phyloP scores from a whole-genome alignment of 2,113 vertebrate genomes.

The Xenotilapia caudafasciata region DNA sequence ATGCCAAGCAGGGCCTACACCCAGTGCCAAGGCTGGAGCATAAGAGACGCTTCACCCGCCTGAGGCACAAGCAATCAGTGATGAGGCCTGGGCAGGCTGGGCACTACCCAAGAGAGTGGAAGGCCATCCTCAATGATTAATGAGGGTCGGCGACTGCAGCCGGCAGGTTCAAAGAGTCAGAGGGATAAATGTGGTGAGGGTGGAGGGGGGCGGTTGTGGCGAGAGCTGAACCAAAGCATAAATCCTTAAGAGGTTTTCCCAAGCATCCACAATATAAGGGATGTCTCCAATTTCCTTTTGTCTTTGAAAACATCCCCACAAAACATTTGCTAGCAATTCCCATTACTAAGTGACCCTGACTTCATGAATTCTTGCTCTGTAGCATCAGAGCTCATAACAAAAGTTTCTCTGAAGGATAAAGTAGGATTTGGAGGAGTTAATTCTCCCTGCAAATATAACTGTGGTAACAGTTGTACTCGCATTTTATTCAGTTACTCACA shows the following conservation, averaged over 20 bases:
- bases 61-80: conserved; percentile 6
- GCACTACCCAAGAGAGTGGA: conserved; percentile 15
- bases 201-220: background rate
- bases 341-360: background rate
- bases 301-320: conserved; percentile 3
- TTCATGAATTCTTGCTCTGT: background rate
- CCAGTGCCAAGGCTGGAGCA: conserved; percentile 37
- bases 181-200: background rate
- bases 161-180: conserved; percentile 13
- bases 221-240: background rate
- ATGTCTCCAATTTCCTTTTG: background rate
- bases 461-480: background rate
- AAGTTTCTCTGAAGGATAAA: background rate
- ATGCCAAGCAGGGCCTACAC: conserved; percentile 26
- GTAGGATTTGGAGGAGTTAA: background rate
- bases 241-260: background rate
- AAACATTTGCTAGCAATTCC: background rate
- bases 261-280: background rate
- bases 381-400: background rate
- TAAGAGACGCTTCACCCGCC: conserved; percentile 38
- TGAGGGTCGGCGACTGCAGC: conserved; percentile 16
- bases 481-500: conserved; percentile 14
- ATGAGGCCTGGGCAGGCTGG: conserved; percentile 1
- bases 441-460: background rate
- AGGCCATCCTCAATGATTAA: conserved; percentile 38